These are phyloP conservation scores for Poeciliopsis gracilis DNA, from an alignment of 2,797 vertebrate species.

Conservation along the genomic window DNA sequence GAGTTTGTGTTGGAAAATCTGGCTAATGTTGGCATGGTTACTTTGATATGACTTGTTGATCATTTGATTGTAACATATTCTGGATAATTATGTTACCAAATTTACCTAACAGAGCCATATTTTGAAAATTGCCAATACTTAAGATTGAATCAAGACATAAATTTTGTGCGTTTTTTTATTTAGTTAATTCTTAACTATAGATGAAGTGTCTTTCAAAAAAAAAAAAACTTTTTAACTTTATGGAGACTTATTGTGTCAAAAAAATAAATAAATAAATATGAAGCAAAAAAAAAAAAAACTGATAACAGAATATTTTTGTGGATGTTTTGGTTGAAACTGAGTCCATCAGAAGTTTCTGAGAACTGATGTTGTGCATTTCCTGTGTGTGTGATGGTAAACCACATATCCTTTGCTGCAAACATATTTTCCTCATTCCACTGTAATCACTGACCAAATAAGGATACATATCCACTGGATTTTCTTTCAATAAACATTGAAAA, in stretches of 20 bases:
- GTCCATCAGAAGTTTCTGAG: slow-evolving; percentile 35
- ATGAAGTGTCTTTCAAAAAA: background rate
- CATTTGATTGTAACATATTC: background rate
- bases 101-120: background rate
- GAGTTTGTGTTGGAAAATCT: background rate
- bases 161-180: background rate
- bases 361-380: slow-evolving; percentile 71
- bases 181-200: no score
- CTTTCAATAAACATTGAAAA: slow-evolving; percentile 15
- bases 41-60: background rate
- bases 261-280: background rate
- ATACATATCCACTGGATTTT: background rate
- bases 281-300: background rate
- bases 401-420: slow-evolving; percentile 38
- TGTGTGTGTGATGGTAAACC: slow-evolving; percentile 59
- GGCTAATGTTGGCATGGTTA: background rate
- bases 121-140: background rate
- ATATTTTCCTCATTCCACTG: slow-evolving; percentile 47
- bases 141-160: background rate
- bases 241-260: background rate
- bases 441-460: slow-evolving; percentile 64
- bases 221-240: background rate
- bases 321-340: slow-evolving; percentile 12
- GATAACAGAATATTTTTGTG: background rate
- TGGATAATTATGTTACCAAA: background rate